Percentiles rank a stretch among this genome's conserved stretches.
Evolutionary conservation across 2,113 vertebrate species (phyloP).

Genomic region (Machaerirhynchus nigripectus): DNA sequence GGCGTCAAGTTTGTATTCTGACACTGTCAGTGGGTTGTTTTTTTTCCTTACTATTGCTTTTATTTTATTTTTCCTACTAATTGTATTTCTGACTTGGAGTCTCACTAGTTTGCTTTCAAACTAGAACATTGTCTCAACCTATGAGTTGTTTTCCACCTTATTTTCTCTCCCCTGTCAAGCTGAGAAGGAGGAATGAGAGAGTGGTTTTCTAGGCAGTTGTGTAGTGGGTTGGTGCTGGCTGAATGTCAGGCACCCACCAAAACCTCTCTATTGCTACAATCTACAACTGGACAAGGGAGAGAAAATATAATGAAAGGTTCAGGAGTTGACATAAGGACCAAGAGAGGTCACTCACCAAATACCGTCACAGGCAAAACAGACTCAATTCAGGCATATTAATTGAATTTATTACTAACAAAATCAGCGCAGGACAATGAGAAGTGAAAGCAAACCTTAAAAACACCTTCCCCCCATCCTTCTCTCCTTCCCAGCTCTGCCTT

Average conservation of each 20-base stretch:
- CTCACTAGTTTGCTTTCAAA: too few species aligned
- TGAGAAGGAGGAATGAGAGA: not conserved
- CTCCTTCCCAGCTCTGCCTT: not conserved
- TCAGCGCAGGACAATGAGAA: not conserved
- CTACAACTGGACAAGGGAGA: not conserved
- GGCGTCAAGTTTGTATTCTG: too few species aligned
- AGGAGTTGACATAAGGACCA: not conserved
- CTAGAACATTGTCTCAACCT: too few species aligned
- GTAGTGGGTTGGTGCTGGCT: not conserved
- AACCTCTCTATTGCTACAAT: not conserved
- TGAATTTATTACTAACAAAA: not conserved
- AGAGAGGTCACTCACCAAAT: not conserved
- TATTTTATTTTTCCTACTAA: too few species aligned
- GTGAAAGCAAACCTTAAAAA: not conserved
- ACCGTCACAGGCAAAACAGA: not conserved
- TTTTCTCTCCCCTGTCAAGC: not conserved
- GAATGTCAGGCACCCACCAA: not conserved
- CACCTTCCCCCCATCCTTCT: not conserved
- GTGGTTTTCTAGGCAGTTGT: not conserved
- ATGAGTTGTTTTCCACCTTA: not conserved
- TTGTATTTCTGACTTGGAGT: too few species aligned
- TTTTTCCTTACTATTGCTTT: too few species aligned
- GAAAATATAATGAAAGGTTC: not conserved
- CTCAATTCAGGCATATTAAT: not conserved
- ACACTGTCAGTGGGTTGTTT: too few species aligned